Evolutionary conservation across 1,140 invertebrate species (phyloP), one percentile per base, ranked within the genome.

Genomic region (Heliconius congener): DNA sequence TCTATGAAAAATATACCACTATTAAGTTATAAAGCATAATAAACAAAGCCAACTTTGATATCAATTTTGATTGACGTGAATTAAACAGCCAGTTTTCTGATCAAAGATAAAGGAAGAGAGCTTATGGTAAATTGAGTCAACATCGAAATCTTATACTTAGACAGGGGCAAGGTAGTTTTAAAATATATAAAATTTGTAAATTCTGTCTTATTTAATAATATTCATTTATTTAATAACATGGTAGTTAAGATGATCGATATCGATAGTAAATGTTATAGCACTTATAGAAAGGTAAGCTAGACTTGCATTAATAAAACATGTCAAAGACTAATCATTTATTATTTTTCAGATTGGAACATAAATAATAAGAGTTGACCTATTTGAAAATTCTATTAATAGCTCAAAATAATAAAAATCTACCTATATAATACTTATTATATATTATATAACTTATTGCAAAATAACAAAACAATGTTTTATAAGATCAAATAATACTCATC

Each of bases 41-140:
- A 52, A 52, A 52, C 50, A 52, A 8, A 19, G 18, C 5, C 50
- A 18, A 52, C 16, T 46, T 46, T 73, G 37, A n/a, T 30, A 42
- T 72, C 19, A 42, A 18, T n/a, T 72, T 42, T 66, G 60, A 77
- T 72, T 79, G 46, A 46, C 50, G 66, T 77, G 30, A 78, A 71
- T 46, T 18, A 37, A 19, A 4, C 8, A 46, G 27, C n/a, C n/a
- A 37, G 57, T 50, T 77, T 52, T 30, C 66, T 39, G 39, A 72
- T 72, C 50, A 73, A 60, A 42, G 50, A 57, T 72, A 78, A 76
- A 76, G 39, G 74, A 79, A 79, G 50, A 34, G 73, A 80, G 39
- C 57, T 60, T 55, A 23, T 27, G 60, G 73, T 74, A 73, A 77
- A 71, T 81, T 74, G 71, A 74, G 72, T 75, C 72, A 77, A 81